Evolutionary conservation across 1,140 invertebrate genomes (phyloP).

Genomic region (Pygmarrhopalites habei): DNA sequence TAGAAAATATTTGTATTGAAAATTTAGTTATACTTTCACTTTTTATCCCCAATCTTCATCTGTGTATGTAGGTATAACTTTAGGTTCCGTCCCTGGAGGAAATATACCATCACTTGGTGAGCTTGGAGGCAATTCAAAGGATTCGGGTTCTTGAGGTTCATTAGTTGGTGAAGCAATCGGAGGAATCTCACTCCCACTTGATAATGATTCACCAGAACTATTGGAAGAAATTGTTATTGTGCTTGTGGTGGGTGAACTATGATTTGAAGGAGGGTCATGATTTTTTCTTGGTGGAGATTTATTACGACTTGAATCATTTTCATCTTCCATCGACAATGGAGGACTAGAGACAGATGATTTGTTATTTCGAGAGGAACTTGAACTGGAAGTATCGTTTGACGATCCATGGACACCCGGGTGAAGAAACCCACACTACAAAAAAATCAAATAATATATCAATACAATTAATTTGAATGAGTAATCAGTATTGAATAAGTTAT

Average conservation of each 20-base stretch:
- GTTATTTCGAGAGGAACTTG: background rate
- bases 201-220: background rate
- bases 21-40: too few species aligned
- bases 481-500: too few species aligned
- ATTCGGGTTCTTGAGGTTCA: background rate
- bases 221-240: background rate
- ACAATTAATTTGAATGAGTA: too few species aligned
- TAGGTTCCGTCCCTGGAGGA: constrained; percentile 10
- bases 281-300: background rate
- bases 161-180: background rate
- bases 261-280: background rate
- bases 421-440: constrained; percentile 29
- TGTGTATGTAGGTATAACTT: constrained; percentile 15
- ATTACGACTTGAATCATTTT: background rate
- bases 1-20: background rate
- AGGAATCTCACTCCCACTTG: background rate
- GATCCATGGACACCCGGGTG: constrained; percentile 18
- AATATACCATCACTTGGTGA: background rate
- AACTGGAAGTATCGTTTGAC: background rate
- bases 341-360: background rate
- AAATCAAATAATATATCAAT: too few species aligned
- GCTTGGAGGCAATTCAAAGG: background rate
- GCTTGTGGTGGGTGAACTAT: background rate
- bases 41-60: constrained; percentile 10
- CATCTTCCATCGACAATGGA: background rate